Base-by-base conservation (phyloP, 1,140 invertebrate species). In the Sogatella furcifera region DNA sequence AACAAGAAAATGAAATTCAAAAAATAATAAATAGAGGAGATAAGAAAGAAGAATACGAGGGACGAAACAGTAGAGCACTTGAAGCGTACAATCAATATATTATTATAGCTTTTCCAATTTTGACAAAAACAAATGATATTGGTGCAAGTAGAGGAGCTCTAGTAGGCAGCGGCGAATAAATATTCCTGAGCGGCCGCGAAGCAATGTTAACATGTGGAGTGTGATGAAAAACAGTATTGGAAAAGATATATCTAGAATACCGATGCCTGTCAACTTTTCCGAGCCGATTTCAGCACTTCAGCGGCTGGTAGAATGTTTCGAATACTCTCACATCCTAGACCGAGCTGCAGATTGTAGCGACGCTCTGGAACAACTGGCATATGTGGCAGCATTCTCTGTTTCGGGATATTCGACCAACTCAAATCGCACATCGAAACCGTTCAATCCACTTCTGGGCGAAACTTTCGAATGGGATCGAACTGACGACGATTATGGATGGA, bases 171-270 rank as follows among this genome's bases (percentile, higher is more conserved):
- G 94, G 31, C 80, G 95, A 57, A 84, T 77, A 44, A 76, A 81
- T 52, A 89, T 98, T 56, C 88, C 91, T 14, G 90, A 94, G 43
- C 94, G 93, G 73, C 94, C 95, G 55, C 91, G 95, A 77, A 90
- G 95, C 76, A 92, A 92, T 49, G 79, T 98, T 6, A 97, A 93
- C 73, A 75, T 99, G 49, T 95, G 97, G 97, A 94, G 90, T 64
- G 95, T 99, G 55, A 97, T 99, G 92, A 98, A 98, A 74, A 99
- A 98, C 73, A 98, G 95, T 71, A 98, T 99, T 70, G 90, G 97
- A 54, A 98, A 97, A 78, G 97, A 99, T 73, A 77, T 99, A 22
- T 93, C 93, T 9, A 98, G 98, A 80, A 99, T 99, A 69, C 96
- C 97, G 2, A 98, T 99, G 87, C 97, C 97, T 34, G 85, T 86